Evolutionary conservation across 2,797 vertebrate species (phyloP), one percentile per base, ranked within the genome.

Genomic region (Karalla daura): DNA sequence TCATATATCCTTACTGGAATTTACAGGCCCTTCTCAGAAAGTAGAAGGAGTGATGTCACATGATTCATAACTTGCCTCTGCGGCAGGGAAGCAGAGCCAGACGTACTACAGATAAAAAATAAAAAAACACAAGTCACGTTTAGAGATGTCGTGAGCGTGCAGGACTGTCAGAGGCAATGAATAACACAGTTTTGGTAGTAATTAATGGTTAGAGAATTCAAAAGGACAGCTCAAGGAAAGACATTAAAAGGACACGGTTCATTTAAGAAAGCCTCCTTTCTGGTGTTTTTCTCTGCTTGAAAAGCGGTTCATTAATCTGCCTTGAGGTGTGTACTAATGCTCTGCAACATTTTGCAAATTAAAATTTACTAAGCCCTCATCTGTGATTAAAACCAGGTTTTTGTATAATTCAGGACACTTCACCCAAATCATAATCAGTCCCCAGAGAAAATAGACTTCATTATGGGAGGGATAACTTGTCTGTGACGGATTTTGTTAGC

Each of bases 11-110:
- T 84, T 66, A 78, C 81, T 83, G 91, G 92, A 93, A 94, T 90
- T 88, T 86, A 87, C 77, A 85, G 80, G 59, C 81, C 56, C 77
- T 90, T 92, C 89, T 89, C 64, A 83, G 89, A 91, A 92, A 79
- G 77, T 24, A 69, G 37, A 54, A 85, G 41, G 72, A 83, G 72
- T 86, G 80, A 90, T 82, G 87, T 92, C 92, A 93, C 85, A 78
- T 90, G 92, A 91, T 63, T 81, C 40, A 12, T 53, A 62, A 8
- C 65, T 35, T 7, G 4, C 14, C 25, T 74, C 46, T 72, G 68
- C 70, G 55, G 55, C 55, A 39, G 39, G 50, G 68, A 36, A 20
- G 59, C 41, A 62, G 39, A n/a, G n/a, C n/a, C 23, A 35, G 40
- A 58, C 71, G 60, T 45, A 51, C 67, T 61, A 62, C 62, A 51